Evolutionary conservation across 2,797 vertebrate species (phyloP).

Genomic region (Sphenopsis melanotis): DNA sequence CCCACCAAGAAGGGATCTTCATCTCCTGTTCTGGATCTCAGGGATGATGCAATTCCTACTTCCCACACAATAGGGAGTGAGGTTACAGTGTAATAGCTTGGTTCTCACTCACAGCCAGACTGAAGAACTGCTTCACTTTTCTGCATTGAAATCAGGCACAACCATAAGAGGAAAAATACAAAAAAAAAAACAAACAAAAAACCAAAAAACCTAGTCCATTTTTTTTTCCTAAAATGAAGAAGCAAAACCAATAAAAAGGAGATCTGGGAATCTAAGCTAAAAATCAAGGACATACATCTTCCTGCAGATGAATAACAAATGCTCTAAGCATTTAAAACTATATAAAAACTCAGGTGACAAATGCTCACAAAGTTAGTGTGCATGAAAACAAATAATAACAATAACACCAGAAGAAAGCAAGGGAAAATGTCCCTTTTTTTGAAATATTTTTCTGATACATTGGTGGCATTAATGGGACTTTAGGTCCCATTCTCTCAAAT

Average conservation of each 20-base stretch:
- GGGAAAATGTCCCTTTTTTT: neutral
- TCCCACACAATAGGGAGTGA: slow-evolving; percentile 7
- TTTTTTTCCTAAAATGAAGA: slow-evolving; percentile 23
- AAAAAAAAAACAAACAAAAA: neutral
- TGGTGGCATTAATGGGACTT: neutral
- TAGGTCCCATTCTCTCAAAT: neutral
- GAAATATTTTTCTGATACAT: neutral
- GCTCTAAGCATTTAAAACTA: neutral
- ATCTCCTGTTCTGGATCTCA: neutral
- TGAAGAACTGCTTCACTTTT: neutral
- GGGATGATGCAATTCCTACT: neutral
- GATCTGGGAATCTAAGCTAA: neutral
- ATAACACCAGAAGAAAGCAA: neutral
- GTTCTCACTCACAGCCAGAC: neutral
- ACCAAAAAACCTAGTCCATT: neutral
- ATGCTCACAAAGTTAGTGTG: neutral
- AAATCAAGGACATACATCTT: slow-evolving; percentile 1
- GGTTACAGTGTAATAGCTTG: neutral
- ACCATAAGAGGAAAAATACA: neutral
- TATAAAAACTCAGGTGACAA: neutral
- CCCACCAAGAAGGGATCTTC: neutral
- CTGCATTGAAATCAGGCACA: neutral
- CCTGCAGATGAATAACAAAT: neutral
- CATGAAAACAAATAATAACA: neutral
- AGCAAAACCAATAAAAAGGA: slow-evolving; percentile 39